phyloP scores from a whole-genome alignment of 2,888 invertebrate species.

The Lampropteryx suffumata region DNA sequence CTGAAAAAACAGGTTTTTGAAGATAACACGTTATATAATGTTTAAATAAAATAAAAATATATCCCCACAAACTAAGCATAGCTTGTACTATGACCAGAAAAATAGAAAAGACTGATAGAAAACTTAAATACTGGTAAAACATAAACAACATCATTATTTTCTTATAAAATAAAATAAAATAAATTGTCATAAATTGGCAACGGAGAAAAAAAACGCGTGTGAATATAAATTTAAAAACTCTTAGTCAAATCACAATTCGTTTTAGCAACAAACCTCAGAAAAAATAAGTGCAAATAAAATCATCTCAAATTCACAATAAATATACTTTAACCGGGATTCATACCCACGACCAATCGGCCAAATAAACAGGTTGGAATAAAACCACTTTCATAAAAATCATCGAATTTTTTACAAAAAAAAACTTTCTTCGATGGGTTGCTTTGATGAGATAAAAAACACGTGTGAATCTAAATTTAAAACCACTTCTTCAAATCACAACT shows the following conservation, averaged over 20 bases:
- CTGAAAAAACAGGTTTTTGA: too few species aligned
- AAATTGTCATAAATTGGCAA: too few species aligned
- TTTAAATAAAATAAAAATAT: too few species aligned
- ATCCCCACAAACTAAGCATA: too few species aligned
- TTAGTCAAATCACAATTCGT: not conserved
- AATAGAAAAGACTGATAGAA: too few species aligned
- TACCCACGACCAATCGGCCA: slow-evolving; percentile 19
- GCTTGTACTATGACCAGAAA: too few species aligned
- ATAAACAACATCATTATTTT: too few species aligned
- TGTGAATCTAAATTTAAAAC: not conserved
- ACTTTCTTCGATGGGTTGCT: slow-evolving; percentile 2
- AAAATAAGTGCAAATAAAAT: not conserved
- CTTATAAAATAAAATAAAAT: too few species aligned
- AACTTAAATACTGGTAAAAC: too few species aligned
- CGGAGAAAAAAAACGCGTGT: not conserved
- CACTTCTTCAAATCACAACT: not conserved
- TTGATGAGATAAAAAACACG: not conserved
- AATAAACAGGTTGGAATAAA: slow-evolving; percentile 22
- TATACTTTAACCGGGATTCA: slow-evolving; percentile 2
- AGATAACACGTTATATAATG: too few species aligned
- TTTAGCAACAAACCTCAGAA: not conserved
- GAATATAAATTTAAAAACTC: not conserved
- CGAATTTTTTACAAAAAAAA: slow-evolving; percentile 3
- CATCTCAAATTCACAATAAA: slow-evolving; percentile 9
- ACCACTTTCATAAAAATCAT: not conserved